phyloP scores from a whole-genome alignment of 2,888 invertebrate species.

The Pocota personata region DNA sequence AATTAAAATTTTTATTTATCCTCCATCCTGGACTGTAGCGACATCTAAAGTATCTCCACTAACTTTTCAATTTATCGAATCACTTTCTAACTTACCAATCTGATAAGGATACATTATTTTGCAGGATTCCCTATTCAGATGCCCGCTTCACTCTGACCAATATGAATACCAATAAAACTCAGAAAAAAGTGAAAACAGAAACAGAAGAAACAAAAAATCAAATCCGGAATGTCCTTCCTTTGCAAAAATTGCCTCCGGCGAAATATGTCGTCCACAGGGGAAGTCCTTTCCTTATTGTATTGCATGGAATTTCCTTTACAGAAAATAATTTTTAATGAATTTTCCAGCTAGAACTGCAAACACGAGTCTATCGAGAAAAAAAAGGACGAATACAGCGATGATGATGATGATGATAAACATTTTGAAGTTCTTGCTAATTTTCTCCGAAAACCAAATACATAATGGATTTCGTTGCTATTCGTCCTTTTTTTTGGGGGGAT shows the following conservation, averaged over 20 bases:
- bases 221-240: conserved; percentile 54
- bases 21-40: too few relatives aligned
- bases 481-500: neutral
- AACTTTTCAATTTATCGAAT: conserved; percentile 59
- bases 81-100: conserved; percentile 37
- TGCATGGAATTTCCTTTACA: conserved; percentile 17
- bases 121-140: conserved; percentile 40
- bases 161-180: conserved; percentile 51
- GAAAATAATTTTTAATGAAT: conserved; percentile 49
- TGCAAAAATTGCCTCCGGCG: conserved; percentile 53
- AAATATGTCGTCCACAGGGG: conserved; percentile 39
- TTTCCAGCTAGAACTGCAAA: neutral
- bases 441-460: conserved; percentile 12
- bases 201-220: conserved; percentile 6
- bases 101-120: conserved; percentile 45
- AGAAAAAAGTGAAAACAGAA: neutral
- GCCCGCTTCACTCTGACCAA: neutral
- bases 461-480: conserved; percentile 16
- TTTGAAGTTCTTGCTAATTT: conserved; percentile 49
- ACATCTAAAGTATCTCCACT: too few relatives aligned
- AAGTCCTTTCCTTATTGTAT: conserved; percentile 58
- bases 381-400: neutral
- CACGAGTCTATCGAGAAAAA: neutral
- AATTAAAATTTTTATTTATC: conserved; percentile 40
- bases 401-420: conserved; percentile 42